Evolutionary conservation across 2,888 invertebrate species (phyloP).

Genomic region (Hirtodrosophila histrioides): DNA sequence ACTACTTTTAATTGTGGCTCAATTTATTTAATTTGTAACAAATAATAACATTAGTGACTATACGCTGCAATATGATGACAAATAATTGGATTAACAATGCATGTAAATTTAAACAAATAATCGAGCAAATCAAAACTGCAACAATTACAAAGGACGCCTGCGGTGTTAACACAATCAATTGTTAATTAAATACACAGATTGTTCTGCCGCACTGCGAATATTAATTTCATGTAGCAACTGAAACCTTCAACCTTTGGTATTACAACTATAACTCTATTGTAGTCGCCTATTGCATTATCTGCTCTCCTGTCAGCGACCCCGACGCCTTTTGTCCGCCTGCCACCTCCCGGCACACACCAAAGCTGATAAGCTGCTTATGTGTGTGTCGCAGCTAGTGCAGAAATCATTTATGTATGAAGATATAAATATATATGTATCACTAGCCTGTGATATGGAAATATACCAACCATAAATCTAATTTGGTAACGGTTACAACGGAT

Average conservation of each 20-base stretch:
- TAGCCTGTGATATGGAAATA: slow-evolving; percentile 8
- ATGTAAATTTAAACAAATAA: too few relatives aligned
- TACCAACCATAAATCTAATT: slow-evolving; percentile 36
- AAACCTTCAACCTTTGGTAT: slow-evolving; percentile 1
- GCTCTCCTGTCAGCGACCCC: slow-evolving; percentile 23
- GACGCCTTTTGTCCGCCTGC: slow-evolving; percentile 27
- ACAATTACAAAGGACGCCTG: too few relatives aligned
- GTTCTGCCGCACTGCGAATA: background rate
- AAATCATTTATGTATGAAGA: slow-evolving; percentile 1
- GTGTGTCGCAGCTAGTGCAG: slow-evolving; percentile 13
- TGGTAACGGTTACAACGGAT: slow-evolving; percentile 6
- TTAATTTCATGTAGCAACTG: background rate
- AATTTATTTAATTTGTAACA: too few relatives aligned
- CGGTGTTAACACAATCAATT: too few relatives aligned
- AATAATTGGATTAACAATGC: too few relatives aligned
- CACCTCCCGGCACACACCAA: slow-evolving; percentile 12
- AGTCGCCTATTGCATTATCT: slow-evolving; percentile 48
- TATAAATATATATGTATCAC: slow-evolving; percentile 1
- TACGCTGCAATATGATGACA: too few relatives aligned
- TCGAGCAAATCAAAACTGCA: too few relatives aligned
- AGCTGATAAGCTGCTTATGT: slow-evolving; percentile 79
- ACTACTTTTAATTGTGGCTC: too few relatives aligned
- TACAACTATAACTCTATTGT: slow-evolving; percentile 10
- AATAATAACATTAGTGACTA: too few relatives aligned
- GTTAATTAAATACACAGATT: slow-evolving; percentile 14